Base-by-base conservation (phyloP, 2,888 invertebrate genomes). In the Heliconius ethilla region DNA sequence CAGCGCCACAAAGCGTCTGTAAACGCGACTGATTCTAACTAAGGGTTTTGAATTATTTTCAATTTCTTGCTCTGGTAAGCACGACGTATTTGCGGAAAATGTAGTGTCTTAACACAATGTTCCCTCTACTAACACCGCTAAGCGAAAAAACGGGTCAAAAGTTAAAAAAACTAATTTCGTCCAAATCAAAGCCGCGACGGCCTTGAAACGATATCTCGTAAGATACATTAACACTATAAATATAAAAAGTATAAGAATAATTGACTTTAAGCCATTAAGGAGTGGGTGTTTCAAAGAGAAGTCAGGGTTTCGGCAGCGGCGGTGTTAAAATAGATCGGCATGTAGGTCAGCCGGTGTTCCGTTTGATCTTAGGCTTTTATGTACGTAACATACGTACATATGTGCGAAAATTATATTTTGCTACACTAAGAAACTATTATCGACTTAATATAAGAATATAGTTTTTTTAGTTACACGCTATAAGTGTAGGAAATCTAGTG, bases 271-370 rank as follows among this genome's bases (percentile, higher is more conserved):
- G 65, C 81, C 77, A 51, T 45, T 78, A 81, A 70, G 70, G 73
- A 78, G 79, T 79, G 75, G 74, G 80, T 59, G 72, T 76, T 81
- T 79, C 80, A 80, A 81, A 78, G 80, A 78, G 81, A 77, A 75
- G 72, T 78, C 80, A 78, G 78, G 67, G 80, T 78, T 72, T 78
- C 75, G 37, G 78, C 80, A 75, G 40, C 73, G 62, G 74, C 67
- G 51, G 75, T 66, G 40, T 75, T 45, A 75, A 79, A 79, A 79
- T 79, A 79, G 79, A 74, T 9, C 59, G 55, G 76, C 73, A 79
- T 69, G 70, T 70, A 74, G 79, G 74, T 75, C 76, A 74, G 37
- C 63, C 25, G 40, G 65, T 40, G 33, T 37, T 33, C 7, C 40
- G 70, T 70, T 75, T 75, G 77, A 76, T 77, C 70, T 76, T 70